These are phyloP conservation scores for Malacoctenus gilli DNA, from an alignment of 2,797 vertebrate genomes.

Conservation along the genomic window DNA sequence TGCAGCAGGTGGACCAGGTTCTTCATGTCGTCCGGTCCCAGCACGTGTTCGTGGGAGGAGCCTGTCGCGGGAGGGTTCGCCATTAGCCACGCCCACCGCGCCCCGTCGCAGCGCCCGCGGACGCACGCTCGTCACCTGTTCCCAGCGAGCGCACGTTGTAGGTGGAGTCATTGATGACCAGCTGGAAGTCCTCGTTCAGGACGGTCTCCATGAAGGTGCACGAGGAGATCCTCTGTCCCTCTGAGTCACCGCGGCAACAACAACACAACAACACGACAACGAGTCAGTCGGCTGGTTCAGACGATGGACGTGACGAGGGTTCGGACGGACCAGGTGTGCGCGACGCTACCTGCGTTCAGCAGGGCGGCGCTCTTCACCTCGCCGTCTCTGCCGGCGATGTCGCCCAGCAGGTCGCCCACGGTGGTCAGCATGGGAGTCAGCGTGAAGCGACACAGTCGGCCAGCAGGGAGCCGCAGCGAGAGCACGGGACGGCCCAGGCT, in stretches of 20 bases:
- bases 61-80: too few species aligned
- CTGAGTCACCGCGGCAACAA: too few species aligned
- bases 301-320: too few species aligned
- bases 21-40: conserved; percentile 53
- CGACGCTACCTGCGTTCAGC: conserved; percentile 5
- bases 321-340: too few species aligned
- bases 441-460: conserved; percentile 77
- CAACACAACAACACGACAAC: too few species aligned
- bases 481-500: conserved; percentile 51
- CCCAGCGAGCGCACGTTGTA: conserved; percentile 74
- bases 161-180: conserved; percentile 77
- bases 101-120: conserved; percentile 2
- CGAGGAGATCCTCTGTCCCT: conserved; percentile 78
- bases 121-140: conserved; percentile 50
- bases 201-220: conserved; percentile 82
- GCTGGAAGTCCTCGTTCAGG: conserved; percentile 83
- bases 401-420: conserved; percentile 79
- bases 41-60: conserved; percentile 42
- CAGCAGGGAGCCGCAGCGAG: conserved; percentile 39
- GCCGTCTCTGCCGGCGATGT: conserved; percentile 78
- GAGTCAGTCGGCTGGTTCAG: too few species aligned
- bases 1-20: conserved; percentile 52
- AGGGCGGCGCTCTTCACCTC: conserved; percentile 3
- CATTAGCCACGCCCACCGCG: too few species aligned
- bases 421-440: conserved; percentile 82